Percentiles rank a stretch among this genome's conserved stretches.
phyloP scores from a whole-genome alignment of 2,797 vertebrate species.

The Acanthurus lineatus region DNA sequence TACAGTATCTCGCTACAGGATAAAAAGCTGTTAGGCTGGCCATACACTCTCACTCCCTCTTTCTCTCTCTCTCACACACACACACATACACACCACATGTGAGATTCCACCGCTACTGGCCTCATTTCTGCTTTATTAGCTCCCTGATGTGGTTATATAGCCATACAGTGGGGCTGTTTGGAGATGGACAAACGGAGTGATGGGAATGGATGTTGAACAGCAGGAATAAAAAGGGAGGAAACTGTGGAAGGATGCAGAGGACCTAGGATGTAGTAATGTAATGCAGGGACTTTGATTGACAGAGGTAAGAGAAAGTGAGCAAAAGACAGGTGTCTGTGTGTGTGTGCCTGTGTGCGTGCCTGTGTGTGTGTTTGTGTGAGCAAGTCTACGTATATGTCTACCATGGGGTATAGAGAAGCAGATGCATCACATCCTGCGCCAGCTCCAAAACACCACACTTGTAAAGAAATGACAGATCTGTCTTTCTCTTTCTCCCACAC shows the following conservation, averaged over 20 bases:
- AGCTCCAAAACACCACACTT: constrained; percentile 57
- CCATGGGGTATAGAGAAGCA: constrained; percentile 50
- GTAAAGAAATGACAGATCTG: constrained; percentile 74
- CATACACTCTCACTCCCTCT: constrained; percentile 30
- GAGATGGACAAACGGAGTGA: constrained; percentile 68
- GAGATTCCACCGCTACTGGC: constrained; percentile 63
- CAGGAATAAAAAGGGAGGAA: constrained; percentile 16
- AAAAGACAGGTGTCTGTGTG: constrained; percentile 37
- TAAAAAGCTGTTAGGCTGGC: constrained; percentile 71
- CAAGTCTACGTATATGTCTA: constrained; percentile 40
- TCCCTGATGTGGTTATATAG: constrained; percentile 74
- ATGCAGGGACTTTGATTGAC: constrained; percentile 62
- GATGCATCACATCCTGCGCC: constrained; percentile 64
- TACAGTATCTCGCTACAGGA: constrained; percentile 72
- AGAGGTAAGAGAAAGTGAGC: constrained; percentile 49
- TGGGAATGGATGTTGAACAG: constrained; percentile 50
- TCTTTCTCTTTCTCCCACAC: constrained; percentile 42
- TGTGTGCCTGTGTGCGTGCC: constrained; percentile 18
- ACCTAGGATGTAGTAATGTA: constrained; percentile 44
- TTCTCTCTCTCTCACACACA: not conserved
- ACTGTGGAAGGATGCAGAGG: constrained; percentile 29
- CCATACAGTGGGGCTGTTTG: constrained; percentile 54
- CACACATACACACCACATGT: constrained; percentile 43
- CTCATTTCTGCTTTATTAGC: constrained; percentile 76
- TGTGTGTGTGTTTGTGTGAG: constrained; percentile 25